A percentile compares a stretch with the other conserved stretches of the same genome.
These are phyloP conservation scores for Antheraea assamensis DNA, from an alignment of 2,888 invertebrate species.

Conservation along the genomic window DNA sequence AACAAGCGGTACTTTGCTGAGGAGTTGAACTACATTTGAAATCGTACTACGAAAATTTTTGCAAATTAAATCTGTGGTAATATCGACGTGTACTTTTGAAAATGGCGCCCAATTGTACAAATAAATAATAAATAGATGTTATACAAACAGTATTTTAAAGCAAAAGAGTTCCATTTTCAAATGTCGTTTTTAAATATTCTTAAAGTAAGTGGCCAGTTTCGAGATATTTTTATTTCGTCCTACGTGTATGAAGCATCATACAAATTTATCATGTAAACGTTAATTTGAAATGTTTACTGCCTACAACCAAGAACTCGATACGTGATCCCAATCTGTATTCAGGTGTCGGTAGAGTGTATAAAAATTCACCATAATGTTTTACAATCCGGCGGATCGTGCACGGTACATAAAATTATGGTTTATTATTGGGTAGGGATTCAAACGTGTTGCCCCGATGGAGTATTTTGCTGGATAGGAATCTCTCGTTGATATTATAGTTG, in stretches of 20 bases:
- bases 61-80: no score
- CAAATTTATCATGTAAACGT: not conserved
- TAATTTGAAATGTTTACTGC: constrained; percentile 4
- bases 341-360: constrained; percentile 46
- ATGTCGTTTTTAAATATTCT: no score
- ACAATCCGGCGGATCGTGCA: constrained; percentile 50
- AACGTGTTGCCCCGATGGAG: constrained; percentile 56
- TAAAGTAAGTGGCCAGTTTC: not conserved
- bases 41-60: no score
- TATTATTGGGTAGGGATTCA: constrained; percentile 53
- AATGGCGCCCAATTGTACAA: no score
- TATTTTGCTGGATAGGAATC: constrained; percentile 28
- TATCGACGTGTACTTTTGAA: no score
- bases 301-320: constrained; percentile 1
- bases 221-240: not conserved
- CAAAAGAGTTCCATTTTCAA: no score
- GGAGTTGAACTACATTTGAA: no score
- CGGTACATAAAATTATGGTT: constrained; percentile 70
- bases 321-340: constrained; percentile 50
- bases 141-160: no score
- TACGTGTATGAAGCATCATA: not conserved
- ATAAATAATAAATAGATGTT: no score
- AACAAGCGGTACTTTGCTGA: no score
- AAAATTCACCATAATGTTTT: constrained; percentile 52
- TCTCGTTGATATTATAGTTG: constrained; percentile 26